These are phyloP conservation scores for Eremophila alpestris DNA, from an alignment of 2,797 vertebrate species.

Conservation along the genomic window DNA sequence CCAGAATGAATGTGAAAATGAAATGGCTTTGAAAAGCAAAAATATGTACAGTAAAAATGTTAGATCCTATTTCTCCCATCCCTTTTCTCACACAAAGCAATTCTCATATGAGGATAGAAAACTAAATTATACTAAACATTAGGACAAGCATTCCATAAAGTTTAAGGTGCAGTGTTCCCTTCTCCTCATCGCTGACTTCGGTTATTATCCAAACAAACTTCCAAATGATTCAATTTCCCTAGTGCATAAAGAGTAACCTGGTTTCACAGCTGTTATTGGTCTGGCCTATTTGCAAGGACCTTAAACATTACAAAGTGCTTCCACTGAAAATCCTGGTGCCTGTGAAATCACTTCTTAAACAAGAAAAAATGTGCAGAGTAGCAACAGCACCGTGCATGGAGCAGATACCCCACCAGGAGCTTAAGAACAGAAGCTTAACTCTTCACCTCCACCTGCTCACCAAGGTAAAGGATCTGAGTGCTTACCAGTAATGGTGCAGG, in stretches of 20 bases:
- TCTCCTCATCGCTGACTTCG: neutral
- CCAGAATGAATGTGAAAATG: neutral
- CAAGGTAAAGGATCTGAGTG: neutral
- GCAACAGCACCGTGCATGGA: rapidly evolving
- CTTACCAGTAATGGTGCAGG: conserved; percentile 96
- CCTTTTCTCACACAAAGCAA: neutral
- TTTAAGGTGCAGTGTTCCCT: neutral
- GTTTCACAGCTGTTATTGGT: neutral
- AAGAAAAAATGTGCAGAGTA: neutral
- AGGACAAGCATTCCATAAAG: neutral
- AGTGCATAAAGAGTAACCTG: neutral
- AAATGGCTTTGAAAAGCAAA: neutral
- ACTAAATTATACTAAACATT: neutral
- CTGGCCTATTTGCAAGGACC: neutral
- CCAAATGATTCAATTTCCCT: neutral
- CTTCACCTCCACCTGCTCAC: neutral
- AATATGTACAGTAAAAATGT: neutral
- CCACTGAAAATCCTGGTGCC: neutral
- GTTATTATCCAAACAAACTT: neutral
- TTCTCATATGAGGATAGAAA: neutral
- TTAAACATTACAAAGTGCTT: neutral
- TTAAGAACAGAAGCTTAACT: neutral
- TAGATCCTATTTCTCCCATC: neutral
- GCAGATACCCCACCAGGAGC: neutral
- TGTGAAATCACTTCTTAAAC: neutral